These are phyloP conservation scores for Chlorops oryzae DNA, from an alignment of 1,140 invertebrate genomes.

Conservation along the genomic window DNA sequence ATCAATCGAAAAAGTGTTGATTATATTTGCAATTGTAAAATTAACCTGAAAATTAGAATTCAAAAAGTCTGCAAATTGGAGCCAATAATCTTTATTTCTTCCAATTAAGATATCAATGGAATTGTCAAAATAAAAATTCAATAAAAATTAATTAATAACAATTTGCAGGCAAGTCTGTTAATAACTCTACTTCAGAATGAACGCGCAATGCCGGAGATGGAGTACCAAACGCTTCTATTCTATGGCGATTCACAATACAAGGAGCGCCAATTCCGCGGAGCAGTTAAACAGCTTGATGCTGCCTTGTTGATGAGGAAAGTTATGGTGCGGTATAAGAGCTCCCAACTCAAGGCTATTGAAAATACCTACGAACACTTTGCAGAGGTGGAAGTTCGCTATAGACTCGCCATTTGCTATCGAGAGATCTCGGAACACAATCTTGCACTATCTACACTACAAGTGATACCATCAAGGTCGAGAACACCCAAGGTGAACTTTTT, in stretches of 20 bases:
- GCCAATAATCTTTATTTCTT: too few species aligned
- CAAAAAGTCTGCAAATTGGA: too few species aligned
- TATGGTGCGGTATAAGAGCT: constrained; percentile 28
- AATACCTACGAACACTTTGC: constrained; percentile 46
- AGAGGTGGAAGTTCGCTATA: constrained; percentile 64
- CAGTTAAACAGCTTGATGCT: constrained; percentile 21
- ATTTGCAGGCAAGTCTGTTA: constrained; percentile 33
- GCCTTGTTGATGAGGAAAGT: constrained; percentile 25
- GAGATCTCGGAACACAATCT: constrained; percentile 58
- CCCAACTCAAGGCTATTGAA: constrained; percentile 29
- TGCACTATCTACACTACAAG: constrained; percentile 61
- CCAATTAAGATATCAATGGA: too few species aligned
- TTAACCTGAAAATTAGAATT: too few species aligned
- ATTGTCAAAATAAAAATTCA: neutral
- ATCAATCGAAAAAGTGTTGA: neutral
- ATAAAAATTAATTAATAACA: neutral
- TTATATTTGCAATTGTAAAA: neutral
- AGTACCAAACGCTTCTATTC: constrained; percentile 36
- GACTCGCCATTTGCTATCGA: constrained; percentile 61
- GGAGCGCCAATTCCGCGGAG: constrained; percentile 26
- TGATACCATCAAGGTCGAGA: constrained; percentile 62
- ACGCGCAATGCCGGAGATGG: constrained; percentile 34
- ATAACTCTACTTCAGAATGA: constrained; percentile 33
- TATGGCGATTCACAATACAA: constrained; percentile 26
- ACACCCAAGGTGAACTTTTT: constrained; percentile 66